Evolutionary conservation across 2,797 vertebrate genomes (phyloP), one percentile per base, ranked within the genome.

Genomic region (Helarctos malayanus): DNA sequence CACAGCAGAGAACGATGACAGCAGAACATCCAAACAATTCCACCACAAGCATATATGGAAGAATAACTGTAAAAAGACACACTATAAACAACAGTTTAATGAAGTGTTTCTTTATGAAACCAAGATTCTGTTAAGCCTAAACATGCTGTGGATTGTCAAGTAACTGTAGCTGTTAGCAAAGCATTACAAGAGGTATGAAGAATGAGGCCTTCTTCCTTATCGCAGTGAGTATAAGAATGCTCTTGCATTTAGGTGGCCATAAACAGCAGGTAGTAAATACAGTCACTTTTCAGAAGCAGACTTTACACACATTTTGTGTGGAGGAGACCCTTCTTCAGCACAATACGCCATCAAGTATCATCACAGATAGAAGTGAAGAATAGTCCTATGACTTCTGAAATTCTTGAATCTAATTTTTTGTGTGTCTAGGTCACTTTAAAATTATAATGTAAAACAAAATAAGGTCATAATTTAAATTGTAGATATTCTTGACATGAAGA

Each of bases 381-480:
- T 7, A 94, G 56, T 7, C 38, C 4, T 7, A 23, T 29, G 7
- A 38, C n/a, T 83, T 73, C 71, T 93, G 71, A 90, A 81, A 88
- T 92, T 75, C 35, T 73, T 63, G 3, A 86, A 61, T 57, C 41
- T 71, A 93, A 94, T 89, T 57, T 3, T 94, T 86, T 92, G 16
- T 57, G 68, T 65, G 68, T 95, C 57, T 88, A 92, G 90, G 81
- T 96, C 73, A 96, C 35, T 78, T 83, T 90, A 81, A 94, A 87
- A 91, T 81, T 38, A 73, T 54, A 94, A 83, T 35, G 19, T 9
- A 88, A 94, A 38, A 12, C 54, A 80, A 63, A 90, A 83, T 25
- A 97, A 97, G 76, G 88, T 96, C 85, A 75, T 45, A 18, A 95
- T 97, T 97, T 97, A 59, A 97, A 95, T 89, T 97, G 96, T 38